These are phyloP conservation scores for Steinernema khuongi DNA, from an alignment of 1,140 invertebrate genomes.

Conservation along the genomic window DNA sequence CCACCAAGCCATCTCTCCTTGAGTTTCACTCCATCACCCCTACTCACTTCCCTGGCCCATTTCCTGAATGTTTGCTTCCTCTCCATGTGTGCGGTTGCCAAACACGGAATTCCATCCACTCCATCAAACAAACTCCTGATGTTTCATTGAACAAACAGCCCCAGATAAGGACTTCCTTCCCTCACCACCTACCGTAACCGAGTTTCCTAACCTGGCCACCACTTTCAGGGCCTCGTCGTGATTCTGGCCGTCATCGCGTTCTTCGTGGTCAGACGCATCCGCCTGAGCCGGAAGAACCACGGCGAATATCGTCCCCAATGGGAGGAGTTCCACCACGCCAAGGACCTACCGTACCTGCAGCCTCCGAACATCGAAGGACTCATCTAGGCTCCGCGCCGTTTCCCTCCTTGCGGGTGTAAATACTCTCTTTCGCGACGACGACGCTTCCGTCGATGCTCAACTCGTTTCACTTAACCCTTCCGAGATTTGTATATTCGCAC, in stretches of 20 bases:
- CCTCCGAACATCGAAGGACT: conserved; percentile 55
- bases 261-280: conserved; percentile 36
- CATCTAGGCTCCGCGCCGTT: conserved; percentile 41
- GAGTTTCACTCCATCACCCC: neutral
- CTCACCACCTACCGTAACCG: too few species aligned
- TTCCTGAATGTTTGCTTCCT: neutral
- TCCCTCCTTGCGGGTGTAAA: neutral
- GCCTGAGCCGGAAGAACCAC: conserved; percentile 37
- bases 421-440: neutral
- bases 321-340: conserved; percentile 53
- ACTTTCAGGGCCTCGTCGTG: conserved; percentile 39
- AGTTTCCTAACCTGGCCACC: too few species aligned
- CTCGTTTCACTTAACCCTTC: neutral
- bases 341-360: conserved; percentile 52
- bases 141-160: neutral
- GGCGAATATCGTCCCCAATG: conserved; percentile 55
- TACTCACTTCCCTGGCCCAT: neutral
- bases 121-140: conserved; percentile 16
- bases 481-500: neutral
- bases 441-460: conserved; percentile 1
- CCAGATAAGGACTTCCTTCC: neutral
- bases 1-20: too few species aligned
- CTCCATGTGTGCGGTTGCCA: neutral
- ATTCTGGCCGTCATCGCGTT: conserved; percentile 34
- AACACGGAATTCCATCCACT: conserved; percentile 10